phyloP scores from a whole-genome alignment of 1,140 invertebrate species.

The Ceratitis capitata region DNA sequence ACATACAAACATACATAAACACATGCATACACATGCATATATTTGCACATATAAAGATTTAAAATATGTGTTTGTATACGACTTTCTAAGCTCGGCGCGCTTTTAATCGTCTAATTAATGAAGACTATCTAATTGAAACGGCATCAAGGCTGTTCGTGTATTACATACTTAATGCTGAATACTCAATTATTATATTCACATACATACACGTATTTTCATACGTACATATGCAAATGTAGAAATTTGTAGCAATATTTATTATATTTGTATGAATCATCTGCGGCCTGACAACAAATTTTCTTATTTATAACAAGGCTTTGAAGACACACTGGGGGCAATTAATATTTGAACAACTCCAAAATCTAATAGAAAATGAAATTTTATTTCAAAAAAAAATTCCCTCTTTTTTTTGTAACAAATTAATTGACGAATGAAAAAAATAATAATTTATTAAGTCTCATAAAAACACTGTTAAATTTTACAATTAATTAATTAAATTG shows the following conservation, averaged over 20 bases:
- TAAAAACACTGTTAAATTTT: no score
- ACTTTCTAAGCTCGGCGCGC: neutral
- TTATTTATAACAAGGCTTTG: neutral
- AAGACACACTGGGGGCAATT: no score
- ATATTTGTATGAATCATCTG: neutral
- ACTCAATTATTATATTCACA: neutral
- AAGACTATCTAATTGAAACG: constrained; percentile 1
- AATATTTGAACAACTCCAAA: no score
- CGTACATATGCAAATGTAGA: neutral
- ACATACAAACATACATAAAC: neutral
- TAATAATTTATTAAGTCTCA: no score
- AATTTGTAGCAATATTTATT: neutral
- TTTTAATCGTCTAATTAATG: constrained; percentile 22
- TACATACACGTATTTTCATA: neutral
- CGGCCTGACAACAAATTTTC: neutral
- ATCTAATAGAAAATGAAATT: no score
- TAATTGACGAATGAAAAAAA: no score
- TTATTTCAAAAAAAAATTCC: no score
- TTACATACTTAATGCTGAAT: constrained; percentile 41
- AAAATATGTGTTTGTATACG: neutral
- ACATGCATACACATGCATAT: neutral
- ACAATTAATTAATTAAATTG: no score
- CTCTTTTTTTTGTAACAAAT: no score
- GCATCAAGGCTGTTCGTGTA: constrained; percentile 48
- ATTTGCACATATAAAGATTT: no score